These are phyloP conservation scores for Kobus ellipsiprymnus DNA, from an alignment of 2,113 vertebrate species.

Conservation along the genomic window DNA sequence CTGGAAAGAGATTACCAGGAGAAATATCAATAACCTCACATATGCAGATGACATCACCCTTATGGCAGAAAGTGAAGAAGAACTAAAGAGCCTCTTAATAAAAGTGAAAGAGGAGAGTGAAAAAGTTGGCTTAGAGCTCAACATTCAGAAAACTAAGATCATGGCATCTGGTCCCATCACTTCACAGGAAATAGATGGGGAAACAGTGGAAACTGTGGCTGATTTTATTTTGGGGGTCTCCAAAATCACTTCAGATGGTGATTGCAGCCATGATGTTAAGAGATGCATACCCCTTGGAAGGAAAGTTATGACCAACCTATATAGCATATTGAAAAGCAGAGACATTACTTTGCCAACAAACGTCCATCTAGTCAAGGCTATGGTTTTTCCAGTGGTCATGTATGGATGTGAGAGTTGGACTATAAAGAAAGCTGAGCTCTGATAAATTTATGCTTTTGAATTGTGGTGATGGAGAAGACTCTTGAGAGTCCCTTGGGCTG, in stretches of 20 bases:
- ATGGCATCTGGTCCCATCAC: neutral
- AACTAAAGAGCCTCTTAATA: neutral
- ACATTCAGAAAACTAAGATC: neutral
- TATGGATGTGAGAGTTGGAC: neutral
- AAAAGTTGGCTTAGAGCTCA: neutral
- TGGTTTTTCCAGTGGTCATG: neutral
- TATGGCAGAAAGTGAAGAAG: neutral
- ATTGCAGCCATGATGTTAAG: neutral
- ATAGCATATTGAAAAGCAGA: neutral
- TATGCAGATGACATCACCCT: neutral
- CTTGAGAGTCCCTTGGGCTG: neutral
- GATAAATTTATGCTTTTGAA: neutral
- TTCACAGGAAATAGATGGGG: neutral
- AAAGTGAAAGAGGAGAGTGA: neutral
- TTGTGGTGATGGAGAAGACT: neutral
- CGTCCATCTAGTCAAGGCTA: neutral
- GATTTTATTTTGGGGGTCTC: neutral
- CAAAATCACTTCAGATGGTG: neutral
- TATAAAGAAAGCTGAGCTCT: neutral
- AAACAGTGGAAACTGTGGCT: neutral
- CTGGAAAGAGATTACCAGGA: neutral
- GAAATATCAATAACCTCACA: neutral
- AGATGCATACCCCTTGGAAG: fast-evolving
- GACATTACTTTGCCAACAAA: neutral
- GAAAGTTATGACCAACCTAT: neutral